phyloP scores from a whole-genome alignment of 2,888 invertebrate genomes.

The Agonum fuliginosum region DNA sequence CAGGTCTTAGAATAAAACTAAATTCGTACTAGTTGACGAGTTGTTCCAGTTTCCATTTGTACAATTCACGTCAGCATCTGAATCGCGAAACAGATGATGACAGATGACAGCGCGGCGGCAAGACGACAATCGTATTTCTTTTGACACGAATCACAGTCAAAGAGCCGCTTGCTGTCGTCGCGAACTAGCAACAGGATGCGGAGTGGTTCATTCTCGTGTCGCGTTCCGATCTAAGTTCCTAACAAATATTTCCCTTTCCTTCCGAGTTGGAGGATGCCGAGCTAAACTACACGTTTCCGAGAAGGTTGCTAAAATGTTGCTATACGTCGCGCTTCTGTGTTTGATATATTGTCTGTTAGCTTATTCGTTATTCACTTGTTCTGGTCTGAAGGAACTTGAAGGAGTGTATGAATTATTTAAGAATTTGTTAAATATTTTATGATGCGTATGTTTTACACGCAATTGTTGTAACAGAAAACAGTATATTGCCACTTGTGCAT shows the following conservation, averaged over 20 bases:
- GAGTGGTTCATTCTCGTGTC: too few species aligned
- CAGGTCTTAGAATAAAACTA: constrained; percentile 19
- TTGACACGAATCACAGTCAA: constrained; percentile 29
- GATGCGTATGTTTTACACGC: too few species aligned
- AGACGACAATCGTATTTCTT: constrained; percentile 20
- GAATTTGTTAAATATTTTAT: constrained; percentile 17
- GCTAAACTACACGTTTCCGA: not conserved
- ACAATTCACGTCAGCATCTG: constrained; percentile 1
- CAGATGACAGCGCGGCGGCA: too few species aligned
- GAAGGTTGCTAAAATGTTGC: not conserved
- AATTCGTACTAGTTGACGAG: not conserved
- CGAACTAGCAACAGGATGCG: constrained; percentile 28
- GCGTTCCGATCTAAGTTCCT: too few species aligned
- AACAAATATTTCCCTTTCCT: constrained; percentile 2
- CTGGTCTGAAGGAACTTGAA: too few species aligned
- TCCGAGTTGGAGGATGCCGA: not conserved
- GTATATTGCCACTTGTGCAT: too few species aligned
- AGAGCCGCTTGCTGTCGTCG: too few species aligned
- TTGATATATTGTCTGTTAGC: not conserved
- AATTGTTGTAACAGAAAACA: too few species aligned
- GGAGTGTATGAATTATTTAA: constrained; percentile 19
- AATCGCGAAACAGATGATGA: constrained; percentile 17
- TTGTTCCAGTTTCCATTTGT: too few species aligned
- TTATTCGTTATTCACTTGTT: too few species aligned
- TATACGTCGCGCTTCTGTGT: not conserved